Percentiles rank a stretch among this genome's conserved stretches.
phyloP scores from a whole-genome alignment of 2,888 invertebrate genomes.

The Atethmia centrago region DNA sequence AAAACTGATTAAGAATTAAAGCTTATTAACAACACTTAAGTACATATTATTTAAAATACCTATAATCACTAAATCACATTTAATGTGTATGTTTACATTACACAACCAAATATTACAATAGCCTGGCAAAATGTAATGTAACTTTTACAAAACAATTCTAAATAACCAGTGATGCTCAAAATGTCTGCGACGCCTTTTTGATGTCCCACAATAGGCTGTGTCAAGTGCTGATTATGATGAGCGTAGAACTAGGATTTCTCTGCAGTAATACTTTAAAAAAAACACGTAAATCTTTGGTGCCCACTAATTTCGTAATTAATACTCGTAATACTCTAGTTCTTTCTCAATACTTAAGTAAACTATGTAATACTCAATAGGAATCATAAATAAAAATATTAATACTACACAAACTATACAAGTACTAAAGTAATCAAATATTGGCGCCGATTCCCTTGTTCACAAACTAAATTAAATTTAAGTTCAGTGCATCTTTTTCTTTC shows the following conservation, averaged over 20 bases:
- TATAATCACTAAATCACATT: conserved; percentile 62
- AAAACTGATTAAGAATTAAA: conserved; percentile 55
- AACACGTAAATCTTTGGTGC: conserved; percentile 56
- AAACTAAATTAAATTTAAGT: too few species aligned
- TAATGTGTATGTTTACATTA: conserved; percentile 50
- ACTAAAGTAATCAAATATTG: too few species aligned
- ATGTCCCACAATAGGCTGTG: conserved; percentile 1
- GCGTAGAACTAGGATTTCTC: neutral
- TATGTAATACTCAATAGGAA: conserved; percentile 62
- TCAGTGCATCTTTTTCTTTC: too few species aligned
- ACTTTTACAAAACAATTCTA: conserved; percentile 18
- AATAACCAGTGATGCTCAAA: conserved; percentile 8
- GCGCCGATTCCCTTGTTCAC: too few species aligned
- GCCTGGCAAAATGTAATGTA: conserved; percentile 17
- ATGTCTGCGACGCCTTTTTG: neutral
- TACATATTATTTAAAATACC: conserved; percentile 52
- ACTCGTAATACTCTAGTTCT: conserved; percentile 42
- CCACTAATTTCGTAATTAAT: conserved; percentile 25
- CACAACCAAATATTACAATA: conserved; percentile 57
- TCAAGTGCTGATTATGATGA: neutral
- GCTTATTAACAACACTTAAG: conserved; percentile 65
- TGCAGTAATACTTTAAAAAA: conserved; percentile 14
- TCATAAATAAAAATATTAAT: conserved; percentile 41
- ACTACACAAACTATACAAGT: conserved; percentile 17
- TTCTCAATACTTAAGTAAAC: conserved; percentile 49